phyloP scores from a whole-genome alignment of 1,140 invertebrate genomes.

The Neuroterus valhalla region DNA sequence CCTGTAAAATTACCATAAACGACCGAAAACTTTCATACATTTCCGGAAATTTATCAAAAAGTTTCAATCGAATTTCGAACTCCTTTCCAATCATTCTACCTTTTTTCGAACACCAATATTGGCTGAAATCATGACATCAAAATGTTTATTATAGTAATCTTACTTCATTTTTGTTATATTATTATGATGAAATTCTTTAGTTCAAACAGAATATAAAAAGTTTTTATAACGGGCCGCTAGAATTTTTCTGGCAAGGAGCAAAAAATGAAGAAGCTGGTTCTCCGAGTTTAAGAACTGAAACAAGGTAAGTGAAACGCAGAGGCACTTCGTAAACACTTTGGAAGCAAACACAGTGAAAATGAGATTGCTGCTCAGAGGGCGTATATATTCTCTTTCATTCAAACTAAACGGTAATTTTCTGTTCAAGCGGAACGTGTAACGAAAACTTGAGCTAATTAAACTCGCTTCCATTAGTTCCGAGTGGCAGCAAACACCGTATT shows the following conservation, averaged over 20 bases:
- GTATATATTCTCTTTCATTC: not conserved
- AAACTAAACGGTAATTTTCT: conserved; percentile 11
- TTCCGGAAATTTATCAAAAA: too few species aligned
- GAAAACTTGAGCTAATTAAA: conserved; percentile 23
- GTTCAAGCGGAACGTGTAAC: not conserved
- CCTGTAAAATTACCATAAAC: too few species aligned
- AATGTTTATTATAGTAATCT: too few species aligned
- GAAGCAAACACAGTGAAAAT: conserved; percentile 10
- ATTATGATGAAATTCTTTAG: too few species aligned
- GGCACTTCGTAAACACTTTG: conserved; percentile 38
- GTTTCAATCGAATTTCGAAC: too few species aligned
- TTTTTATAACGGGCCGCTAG: not conserved
- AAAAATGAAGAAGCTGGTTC: not conserved
- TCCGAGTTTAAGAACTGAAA: conserved; percentile 33
- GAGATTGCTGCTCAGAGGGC: conserved; percentile 2
- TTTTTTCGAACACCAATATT: too few species aligned
- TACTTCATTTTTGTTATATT: too few species aligned
- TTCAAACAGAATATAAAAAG: not conserved
- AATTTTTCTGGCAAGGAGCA: not conserved
- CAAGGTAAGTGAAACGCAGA: conserved; percentile 44
- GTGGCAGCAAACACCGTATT: not conserved
- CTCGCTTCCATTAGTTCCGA: not conserved
- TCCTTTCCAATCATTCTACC: too few species aligned
- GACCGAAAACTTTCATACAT: too few species aligned
- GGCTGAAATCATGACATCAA: too few species aligned